Evolutionary conservation across 2,797 vertebrate genomes (phyloP), one percentile per base, ranked within the genome.

Genomic region (Hafferia zeledoni): DNA sequence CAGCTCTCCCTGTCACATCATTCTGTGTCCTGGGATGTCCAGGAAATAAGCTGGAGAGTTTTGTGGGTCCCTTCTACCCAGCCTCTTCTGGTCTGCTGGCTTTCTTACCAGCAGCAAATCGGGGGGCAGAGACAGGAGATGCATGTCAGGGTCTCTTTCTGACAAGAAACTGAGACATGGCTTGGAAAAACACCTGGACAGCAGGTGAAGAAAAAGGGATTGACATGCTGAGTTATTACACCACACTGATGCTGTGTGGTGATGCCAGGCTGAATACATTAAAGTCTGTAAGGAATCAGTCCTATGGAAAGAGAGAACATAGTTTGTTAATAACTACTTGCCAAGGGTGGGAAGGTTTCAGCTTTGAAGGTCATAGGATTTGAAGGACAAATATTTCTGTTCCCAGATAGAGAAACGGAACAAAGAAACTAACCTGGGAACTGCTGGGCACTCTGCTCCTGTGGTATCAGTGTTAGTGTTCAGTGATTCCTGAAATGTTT

Each of bases 361-460:
- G 18, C 83, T 78, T 78, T 65, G 78, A 94, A 87, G 60, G 39
- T 72, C 47, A 50, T 7, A 35, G 22, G 18, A 41, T 61, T 79
- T 79, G 61, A 91, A 94, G 84, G 69, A 81, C 39, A 78, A 84
- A 33, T 75, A 35, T 63, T 94, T 92, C 69, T 93, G 61, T 63
- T 83, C 31, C 65, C 39, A 65, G 56, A 23, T 1, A 64, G 57
- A 87, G 75, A 76, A 74, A 74, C 2, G 15, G 28, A 87, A 64
- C 60, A 85, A 83, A 87, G 53, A 80, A 52, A 22, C 35, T 41
- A 85, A 53, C 37, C 37, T 50, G 82, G 76, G 47, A 94, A 50
- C 35, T 11, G 20, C 52, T 57, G 37, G 55, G 52, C 49, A 60
- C 28, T 47, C 61, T 41, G 31, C 25, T 83, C 79, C 41, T 82